Base-by-base conservation (phyloP, 2,888 invertebrate species). In the Sericinus montela region DNA sequence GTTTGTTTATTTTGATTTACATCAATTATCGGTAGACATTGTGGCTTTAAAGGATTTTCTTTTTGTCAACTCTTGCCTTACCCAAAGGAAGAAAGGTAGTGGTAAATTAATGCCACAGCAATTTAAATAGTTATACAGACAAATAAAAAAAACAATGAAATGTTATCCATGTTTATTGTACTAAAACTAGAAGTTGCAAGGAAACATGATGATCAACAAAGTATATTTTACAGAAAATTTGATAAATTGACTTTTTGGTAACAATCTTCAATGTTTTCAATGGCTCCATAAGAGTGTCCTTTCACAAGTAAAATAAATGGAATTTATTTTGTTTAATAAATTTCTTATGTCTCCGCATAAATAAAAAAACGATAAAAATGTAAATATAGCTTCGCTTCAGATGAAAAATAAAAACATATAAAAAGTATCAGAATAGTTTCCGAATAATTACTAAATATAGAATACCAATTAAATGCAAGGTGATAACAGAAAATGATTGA, bases 91-190 rank as follows among this genome's bases (percentile, higher is more conserved):
- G n/a, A n/a, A n/a, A n/a, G n/a, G n/a, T n/a, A n/a, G n/a, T n/a
- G n/a, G n/a, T n/a, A n/a, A n/a, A n/a, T n/a, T n/a, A n/a, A n/a
- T n/a, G n/a, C n/a, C n/a, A n/a, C n/a, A n/a, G n/a, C n/a, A n/a
- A n/a, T n/a, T n/a, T n/a, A n/a, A n/a, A n/a, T n/a, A n/a, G n/a
- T n/a, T n/a, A n/a, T n/a, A 5, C 19, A 19, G 19, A 5, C 5
- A 19, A 19, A 41, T 50, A 61, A 70, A 65, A 65, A 55, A 69
- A 67, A 69, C 54, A n/a, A 11, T 32, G 51, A 66, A 68, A 70
- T 77, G 75, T 83, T 83, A 82, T 77, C 79, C 69, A 74, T 79
- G 73, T 85, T 84, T 86, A 84, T 77, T 81, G 72, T 69, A 74
- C 73, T 81, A 80, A 81, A 75, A 64, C 78, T 82, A 80, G 58